Evolutionary conservation across 2,113 vertebrate species (phyloP).

Genomic region (Bombycilla garrulus): DNA sequence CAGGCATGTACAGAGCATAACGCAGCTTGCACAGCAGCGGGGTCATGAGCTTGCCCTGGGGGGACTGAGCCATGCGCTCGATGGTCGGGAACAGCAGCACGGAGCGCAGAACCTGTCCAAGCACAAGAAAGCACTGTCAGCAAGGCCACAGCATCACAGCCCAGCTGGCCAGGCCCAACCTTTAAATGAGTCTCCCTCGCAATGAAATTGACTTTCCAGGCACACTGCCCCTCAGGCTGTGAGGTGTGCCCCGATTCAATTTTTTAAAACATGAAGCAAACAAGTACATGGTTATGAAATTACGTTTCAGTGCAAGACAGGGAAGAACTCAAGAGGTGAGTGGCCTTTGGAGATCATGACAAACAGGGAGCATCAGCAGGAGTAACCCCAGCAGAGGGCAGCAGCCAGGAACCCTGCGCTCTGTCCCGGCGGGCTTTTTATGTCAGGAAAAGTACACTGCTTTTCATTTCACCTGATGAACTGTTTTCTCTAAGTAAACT

Average conservation of each 20-base stretch:
- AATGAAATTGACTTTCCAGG: neutral
- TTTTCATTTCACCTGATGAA: neutral
- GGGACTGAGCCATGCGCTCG: constrained; percentile 88
- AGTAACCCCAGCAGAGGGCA: constrained; percentile 30
- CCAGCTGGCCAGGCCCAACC: rapidly evolving
- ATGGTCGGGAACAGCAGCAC: constrained; percentile 94
- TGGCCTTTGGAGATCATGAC: neutral
- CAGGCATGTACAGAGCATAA: constrained; percentile 80
- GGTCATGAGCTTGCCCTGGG: constrained; percentile 86
- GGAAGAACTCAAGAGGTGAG: neutral
- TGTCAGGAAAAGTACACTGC: neutral
- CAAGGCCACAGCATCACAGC: neutral
- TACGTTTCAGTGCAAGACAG: neutral
- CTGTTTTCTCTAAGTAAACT: neutral
- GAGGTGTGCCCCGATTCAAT: rapidly evolving
- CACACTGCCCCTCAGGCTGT: rapidly evolving
- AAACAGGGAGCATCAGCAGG: neutral
- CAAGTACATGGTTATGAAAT: neutral
- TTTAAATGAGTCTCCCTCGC: rapidly evolving
- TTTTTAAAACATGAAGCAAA: neutral
- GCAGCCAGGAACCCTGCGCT: neutral
- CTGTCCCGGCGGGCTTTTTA: neutral
- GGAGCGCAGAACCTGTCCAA: constrained; percentile 81
- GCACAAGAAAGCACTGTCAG: neutral
- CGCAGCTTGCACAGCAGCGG: constrained; percentile 87